A percentile compares a stretch with the other conserved stretches of the same genome.
Conservation (phyloP, 64 coral and sea anemone genomes). For the Montipora cactus region DNA sequence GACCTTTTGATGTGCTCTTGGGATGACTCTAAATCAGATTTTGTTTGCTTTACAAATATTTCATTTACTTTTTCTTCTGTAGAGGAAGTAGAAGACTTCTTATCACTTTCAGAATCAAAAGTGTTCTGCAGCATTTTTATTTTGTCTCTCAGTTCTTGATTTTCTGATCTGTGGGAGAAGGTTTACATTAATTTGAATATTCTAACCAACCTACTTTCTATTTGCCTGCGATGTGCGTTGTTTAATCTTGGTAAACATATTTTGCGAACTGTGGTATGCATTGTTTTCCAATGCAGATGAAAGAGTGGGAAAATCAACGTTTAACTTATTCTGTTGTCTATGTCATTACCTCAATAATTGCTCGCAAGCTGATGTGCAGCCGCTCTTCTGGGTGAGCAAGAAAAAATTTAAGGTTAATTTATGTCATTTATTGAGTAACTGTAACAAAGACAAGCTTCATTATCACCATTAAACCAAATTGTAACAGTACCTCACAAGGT, state of each 20-base stretch:
- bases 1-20: conserved; percentile 32
- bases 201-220: too few species aligned
- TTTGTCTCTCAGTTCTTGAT: conserved; percentile 33
- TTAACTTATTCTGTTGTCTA: too few species aligned
- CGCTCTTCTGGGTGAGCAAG: not conserved
- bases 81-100: not conserved
- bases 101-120: not conserved
- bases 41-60: not conserved
- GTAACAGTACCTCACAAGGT: not conserved
- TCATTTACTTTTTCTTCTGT: not conserved
- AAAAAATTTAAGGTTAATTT: not conserved
- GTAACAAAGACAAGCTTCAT: too few species aligned
- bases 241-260: too few species aligned
- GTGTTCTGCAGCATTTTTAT: not conserved
- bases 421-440: not conserved
- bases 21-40: not conserved
- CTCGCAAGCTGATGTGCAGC: not conserved
- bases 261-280: too few species aligned
- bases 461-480: not conserved
- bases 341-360: not conserved
- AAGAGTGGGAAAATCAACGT: too few species aligned
- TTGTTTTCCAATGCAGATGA: too few species aligned
- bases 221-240: too few species aligned
- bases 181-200: too few species aligned
- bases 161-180: not conserved